These are phyloP conservation scores for human (Homo sapiens) DNA, from an alignment of 2,113 vertebrate genomes.

Conservation along the genomic window DNA sequence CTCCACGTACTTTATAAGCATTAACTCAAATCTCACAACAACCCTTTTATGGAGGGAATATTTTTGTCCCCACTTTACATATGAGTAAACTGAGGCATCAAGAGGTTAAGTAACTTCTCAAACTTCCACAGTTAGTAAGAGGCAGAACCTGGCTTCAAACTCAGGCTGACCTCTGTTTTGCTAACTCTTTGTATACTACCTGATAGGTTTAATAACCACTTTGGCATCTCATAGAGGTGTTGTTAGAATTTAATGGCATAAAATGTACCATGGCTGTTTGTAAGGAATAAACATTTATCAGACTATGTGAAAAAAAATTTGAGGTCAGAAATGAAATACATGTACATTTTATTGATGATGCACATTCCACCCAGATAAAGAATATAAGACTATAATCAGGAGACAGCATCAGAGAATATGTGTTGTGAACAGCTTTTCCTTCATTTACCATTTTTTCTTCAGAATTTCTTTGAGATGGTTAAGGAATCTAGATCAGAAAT, in stretches of 20 bases:
- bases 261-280: background rate
- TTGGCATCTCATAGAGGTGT: background rate
- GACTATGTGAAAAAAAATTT: background rate
- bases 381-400: background rate
- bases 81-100: background rate
- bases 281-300: background rate
- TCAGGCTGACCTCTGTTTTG: background rate
- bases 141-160: background rate
- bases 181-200: background rate
- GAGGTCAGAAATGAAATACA: background rate
- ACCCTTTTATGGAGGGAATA: background rate
- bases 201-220: background rate
- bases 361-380: background rate
- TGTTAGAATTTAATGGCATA: background rate
- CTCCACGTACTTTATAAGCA: background rate
- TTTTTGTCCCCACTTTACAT: background rate
- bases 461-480: background rate
- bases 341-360: background rate
- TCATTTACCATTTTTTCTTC: background rate
- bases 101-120: background rate
- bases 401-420: background rate
- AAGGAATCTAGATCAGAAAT: background rate
- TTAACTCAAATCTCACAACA: background rate
- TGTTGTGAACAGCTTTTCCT: background rate
- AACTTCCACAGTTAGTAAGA: background rate